These are phyloP conservation scores for Tinea semifulvella DNA, from an alignment of 2,888 invertebrate species.

Conservation along the genomic window DNA sequence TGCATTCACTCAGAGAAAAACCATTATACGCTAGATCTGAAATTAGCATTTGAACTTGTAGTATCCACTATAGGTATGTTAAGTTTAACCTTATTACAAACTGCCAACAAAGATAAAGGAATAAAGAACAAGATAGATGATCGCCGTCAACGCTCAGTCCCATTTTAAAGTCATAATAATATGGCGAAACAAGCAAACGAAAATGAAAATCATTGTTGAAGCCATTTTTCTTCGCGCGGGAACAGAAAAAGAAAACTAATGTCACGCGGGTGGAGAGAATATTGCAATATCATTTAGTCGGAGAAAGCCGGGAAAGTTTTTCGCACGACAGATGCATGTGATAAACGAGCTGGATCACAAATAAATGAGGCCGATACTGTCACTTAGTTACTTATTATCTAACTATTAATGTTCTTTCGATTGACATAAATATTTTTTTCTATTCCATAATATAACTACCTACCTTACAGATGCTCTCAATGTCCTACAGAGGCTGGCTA, in stretches of 20 bases:
- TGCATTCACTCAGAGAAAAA: no score
- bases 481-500: no score
- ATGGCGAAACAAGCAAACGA: constrained; percentile 6
- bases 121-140: no score
- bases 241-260: constrained; percentile 23
- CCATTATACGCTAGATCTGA: no score
- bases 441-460: background rate
- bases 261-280: constrained; percentile 29
- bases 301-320: constrained; percentile 34
- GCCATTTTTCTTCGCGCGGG: constrained; percentile 20
- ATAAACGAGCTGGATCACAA: constrained; percentile 35
- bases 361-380: constrained; percentile 22
- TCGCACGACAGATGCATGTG: constrained; percentile 40
- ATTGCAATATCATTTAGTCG: constrained; percentile 51
- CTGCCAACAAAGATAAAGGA: no score
- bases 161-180: background rate
- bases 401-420: background rate
- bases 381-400: constrained; percentile 19
- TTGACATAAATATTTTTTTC: background rate
- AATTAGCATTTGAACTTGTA: no score
- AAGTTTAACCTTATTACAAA: no score
- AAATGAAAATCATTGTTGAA: constrained; percentile 12
- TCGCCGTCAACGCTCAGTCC: background rate
- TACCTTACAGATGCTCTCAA: no score
- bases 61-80: no score